phyloP scores from a whole-genome alignment of 2,888 invertebrate species.

The Drosophila pseudotakahashii region DNA sequence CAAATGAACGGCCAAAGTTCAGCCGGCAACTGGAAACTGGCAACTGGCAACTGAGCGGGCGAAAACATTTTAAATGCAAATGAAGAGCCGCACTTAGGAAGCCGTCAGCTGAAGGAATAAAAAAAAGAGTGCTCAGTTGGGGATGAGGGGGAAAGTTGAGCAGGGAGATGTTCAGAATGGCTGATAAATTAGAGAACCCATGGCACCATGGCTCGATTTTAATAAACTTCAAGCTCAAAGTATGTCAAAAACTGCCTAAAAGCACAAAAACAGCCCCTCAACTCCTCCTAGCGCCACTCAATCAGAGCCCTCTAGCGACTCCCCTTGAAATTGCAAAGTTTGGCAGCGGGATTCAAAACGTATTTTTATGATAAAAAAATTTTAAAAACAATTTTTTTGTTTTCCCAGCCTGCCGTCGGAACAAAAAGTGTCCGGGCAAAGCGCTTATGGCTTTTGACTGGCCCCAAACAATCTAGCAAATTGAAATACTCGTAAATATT shows the following conservation, averaged over 20 bases:
- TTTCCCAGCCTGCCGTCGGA: neutral
- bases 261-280: constrained; percentile 40
- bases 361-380: constrained; percentile 61
- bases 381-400: constrained; percentile 66
- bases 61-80: constrained; percentile 78
- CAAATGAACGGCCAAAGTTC: constrained; percentile 72
- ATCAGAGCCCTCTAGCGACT: constrained; percentile 28
- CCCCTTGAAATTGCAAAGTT: constrained; percentile 48
- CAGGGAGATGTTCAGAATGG: constrained; percentile 35
- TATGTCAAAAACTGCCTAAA: constrained; percentile 55
- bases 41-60: constrained; percentile 56
- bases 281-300: neutral
- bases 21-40: constrained; percentile 22
- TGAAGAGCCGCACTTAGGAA: constrained; percentile 70
- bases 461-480: constrained; percentile 44
- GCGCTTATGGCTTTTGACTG: constrained; percentile 59
- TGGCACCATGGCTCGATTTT: constrained; percentile 44
- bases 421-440: constrained; percentile 22
- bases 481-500: constrained; percentile 65
- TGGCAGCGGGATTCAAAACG: constrained; percentile 34
- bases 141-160: constrained; percentile 1
- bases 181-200: constrained; percentile 61
- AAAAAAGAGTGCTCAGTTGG: constrained; percentile 4
- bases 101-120: constrained; percentile 54
- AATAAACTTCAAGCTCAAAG: constrained; percentile 58